Evolutionary conservation across 2,888 invertebrate genomes (phyloP).

Genomic region (Bunonema sp.): DNA sequence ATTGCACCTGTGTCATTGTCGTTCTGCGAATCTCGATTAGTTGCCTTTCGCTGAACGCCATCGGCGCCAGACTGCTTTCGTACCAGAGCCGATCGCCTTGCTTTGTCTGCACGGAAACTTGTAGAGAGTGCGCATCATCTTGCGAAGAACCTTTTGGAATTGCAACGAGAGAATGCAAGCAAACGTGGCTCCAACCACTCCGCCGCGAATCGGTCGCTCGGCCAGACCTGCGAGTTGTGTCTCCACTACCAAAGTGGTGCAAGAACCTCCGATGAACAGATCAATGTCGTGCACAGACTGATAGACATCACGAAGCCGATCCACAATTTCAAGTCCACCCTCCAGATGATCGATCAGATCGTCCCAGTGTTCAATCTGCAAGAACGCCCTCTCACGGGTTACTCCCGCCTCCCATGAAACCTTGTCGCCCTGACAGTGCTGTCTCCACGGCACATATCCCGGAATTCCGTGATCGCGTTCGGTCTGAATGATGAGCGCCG

Average conservation of each 20-base stretch:
- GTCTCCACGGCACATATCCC: conserved; percentile 16
- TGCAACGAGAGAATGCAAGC: conserved; percentile 27
- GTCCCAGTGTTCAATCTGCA: not conserved
- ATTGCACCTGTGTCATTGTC: not conserved
- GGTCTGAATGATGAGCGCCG: conserved; percentile 23
- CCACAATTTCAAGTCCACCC: too few relatives aligned
- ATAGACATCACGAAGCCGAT: too few relatives aligned
- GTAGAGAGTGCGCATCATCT: not conserved
- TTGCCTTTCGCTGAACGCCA: conserved; percentile 3
- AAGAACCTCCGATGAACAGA: conserved; percentile 27
- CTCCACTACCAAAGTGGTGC: too few relatives aligned
- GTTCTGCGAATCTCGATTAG: conserved; percentile 5
- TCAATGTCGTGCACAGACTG: conserved; percentile 24
- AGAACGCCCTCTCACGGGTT: too few relatives aligned
- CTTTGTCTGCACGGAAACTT: conserved; percentile 11
- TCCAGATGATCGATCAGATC: not conserved
- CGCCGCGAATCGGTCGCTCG: conserved; percentile 9
- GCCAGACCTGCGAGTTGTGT: too few relatives aligned
- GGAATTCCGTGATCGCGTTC: conserved; percentile 30
- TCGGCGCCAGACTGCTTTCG: conserved; percentile 26
- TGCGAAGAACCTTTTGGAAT: conserved; percentile 20
- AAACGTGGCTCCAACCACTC: conserved; percentile 28
- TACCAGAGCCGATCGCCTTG: conserved; percentile 42
- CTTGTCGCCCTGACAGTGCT: conserved; percentile 20
- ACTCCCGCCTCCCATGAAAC: too few relatives aligned